Evolutionary conservation across 2,797 vertebrate genomes (phyloP).

Genomic region (Lindbergichthys nudifrons): DNA sequence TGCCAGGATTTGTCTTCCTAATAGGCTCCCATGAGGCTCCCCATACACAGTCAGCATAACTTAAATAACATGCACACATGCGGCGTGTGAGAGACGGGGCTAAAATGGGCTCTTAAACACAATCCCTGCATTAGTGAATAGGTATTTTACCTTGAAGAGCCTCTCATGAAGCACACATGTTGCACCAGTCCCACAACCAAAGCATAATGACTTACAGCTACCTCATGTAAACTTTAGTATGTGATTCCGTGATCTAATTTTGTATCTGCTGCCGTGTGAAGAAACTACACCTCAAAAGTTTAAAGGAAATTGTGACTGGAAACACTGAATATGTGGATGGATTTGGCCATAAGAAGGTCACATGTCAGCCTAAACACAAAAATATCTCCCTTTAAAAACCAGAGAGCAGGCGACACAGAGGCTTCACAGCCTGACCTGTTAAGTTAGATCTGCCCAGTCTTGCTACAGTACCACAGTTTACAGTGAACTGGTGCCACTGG

Average conservation of each 20-base stretch:
- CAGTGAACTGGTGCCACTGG: slow-evolving; percentile 36
- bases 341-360: not conserved
- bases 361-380: not conserved
- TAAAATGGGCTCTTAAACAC: slow-evolving; percentile 12
- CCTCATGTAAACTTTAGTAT: too few relatives aligned
- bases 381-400: not conserved
- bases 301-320: not conserved
- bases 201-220: too few relatives aligned
- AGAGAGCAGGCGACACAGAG: not conserved
- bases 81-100: not conserved
- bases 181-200: too few relatives aligned
- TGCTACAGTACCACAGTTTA: not conserved
- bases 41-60: slow-evolving; percentile 41
- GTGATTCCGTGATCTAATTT: too few relatives aligned
- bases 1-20: slow-evolving; percentile 57
- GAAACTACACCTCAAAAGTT: not conserved
- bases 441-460: not conserved
- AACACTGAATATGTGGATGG: not conserved
- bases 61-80: slow-evolving; percentile 23
- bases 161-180: not conserved
- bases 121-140: not conserved
- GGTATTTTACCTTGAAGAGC: not conserved
- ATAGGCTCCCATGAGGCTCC: slow-evolving; percentile 53
- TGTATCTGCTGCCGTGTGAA: not conserved
- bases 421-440: not conserved